A percentile compares a stretch with the other conserved stretches of the same genome.
These are phyloP conservation scores for Lethenteron camtschaticum DNA, from an alignment of 2,113 vertebrate genomes.

Conservation along the genomic window DNA sequence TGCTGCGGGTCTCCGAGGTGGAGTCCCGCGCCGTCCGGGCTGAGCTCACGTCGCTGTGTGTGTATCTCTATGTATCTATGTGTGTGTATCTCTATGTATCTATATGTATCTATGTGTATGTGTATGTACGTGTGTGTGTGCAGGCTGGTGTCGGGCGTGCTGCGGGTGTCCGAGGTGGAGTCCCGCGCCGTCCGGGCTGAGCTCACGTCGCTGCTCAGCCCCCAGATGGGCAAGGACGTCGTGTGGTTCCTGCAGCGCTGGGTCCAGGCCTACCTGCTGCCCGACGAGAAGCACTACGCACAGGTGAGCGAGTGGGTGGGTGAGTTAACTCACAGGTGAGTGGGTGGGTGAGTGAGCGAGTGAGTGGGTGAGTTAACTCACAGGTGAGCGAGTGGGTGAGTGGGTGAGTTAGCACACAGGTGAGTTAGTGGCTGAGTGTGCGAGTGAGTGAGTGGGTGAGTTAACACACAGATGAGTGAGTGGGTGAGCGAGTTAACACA, in stretches of 20 bases:
- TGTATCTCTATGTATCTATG: too few species aligned
- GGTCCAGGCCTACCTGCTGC: conserved; percentile 83
- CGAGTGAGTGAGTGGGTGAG: too few species aligned
- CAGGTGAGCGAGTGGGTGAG: conserved; percentile 18
- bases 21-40: conserved; percentile 66
- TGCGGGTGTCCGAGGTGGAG: conserved; percentile 89
- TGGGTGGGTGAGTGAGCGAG: neutral
- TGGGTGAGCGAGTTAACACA: too few species aligned
- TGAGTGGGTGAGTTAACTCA: too few species aligned
- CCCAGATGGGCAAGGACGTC: conserved; percentile 96
- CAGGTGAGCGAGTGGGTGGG: conserved; percentile 34
- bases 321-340: neutral
- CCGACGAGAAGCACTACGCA: conserved; percentile 86
- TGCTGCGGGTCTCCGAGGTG: conserved; percentile 68
- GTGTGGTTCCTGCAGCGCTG: conserved; percentile 90
- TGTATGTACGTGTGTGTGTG: too few species aligned
- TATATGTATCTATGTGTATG: too few species aligned
- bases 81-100: too few species aligned
- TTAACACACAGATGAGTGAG: too few species aligned
- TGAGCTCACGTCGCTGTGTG: conserved; percentile 44
- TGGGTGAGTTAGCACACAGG: too few species aligned
- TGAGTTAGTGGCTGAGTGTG: too few species aligned
- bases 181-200: conserved; percentile 78
- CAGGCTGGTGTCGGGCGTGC: conserved; percentile 73
- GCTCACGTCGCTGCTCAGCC: conserved; percentile 68